Conservation (phyloP, 2,888 invertebrate species). For the Gibbula magus region DNA sequence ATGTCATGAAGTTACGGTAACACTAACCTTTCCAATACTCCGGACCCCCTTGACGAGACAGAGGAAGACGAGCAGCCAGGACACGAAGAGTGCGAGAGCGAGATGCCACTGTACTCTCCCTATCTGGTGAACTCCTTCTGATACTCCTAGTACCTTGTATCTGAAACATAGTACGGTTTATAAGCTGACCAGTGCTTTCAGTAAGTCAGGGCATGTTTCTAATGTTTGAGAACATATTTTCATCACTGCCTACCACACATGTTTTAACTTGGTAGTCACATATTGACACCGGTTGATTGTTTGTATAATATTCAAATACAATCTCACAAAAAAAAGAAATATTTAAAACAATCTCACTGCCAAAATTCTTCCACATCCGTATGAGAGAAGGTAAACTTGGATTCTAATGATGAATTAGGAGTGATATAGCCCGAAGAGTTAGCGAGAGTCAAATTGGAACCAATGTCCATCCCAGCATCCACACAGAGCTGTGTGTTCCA, state of each 20-base stretch:
- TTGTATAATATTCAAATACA: not conserved
- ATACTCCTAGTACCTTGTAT: conserved; percentile 6
- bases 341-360: not conserved
- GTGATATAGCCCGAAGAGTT: not conserved
- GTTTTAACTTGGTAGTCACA: no score
- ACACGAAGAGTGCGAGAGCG: not conserved
- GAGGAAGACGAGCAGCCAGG: not conserved
- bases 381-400: not conserved
- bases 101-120: conserved; percentile 1
- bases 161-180: not conserved
- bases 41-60: not conserved
- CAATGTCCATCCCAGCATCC: not conserved
- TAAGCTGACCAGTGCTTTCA: not conserved
- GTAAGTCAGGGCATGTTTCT: no score
- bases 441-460: not conserved
- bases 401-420: not conserved
- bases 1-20: no score
- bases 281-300: no score
- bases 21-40: not conserved
- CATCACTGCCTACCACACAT: no score
- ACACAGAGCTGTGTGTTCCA: conserved; percentile 28
- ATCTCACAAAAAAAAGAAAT: not conserved
- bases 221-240: no score
- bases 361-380: conserved; percentile 16
- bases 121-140: conserved; percentile 1